Evolutionary conservation across 2,888 invertebrate genomes (phyloP).

Genomic region (Cactoblastis cactorum): DNA sequence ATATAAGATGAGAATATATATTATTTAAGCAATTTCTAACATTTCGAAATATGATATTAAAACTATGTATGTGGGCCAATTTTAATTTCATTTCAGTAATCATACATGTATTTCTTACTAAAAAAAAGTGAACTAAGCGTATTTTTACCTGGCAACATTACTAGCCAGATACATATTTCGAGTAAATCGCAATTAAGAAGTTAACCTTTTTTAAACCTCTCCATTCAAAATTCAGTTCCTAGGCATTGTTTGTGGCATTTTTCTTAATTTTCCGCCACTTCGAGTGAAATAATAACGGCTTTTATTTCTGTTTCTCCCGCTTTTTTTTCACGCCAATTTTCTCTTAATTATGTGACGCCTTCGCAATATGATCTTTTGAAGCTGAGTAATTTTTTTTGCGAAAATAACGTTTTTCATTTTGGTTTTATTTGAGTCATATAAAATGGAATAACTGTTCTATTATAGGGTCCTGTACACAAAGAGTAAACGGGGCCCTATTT

Average conservation of each 20-base stretch:
- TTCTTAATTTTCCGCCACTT: conserved; percentile 66
- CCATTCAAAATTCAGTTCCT: conserved; percentile 36
- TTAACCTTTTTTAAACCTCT: conserved; percentile 6
- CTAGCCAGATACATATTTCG: background rate
- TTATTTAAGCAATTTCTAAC: too few relatives aligned
- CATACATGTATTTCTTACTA: too few relatives aligned
- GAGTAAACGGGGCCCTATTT: too few relatives aligned
- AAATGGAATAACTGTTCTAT: too few relatives aligned
- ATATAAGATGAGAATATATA: too few relatives aligned
- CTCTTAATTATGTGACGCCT: conserved; percentile 13
- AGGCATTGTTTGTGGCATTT: conserved; percentile 51
- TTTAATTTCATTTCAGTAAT: too few relatives aligned
- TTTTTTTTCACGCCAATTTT: conserved; percentile 43
- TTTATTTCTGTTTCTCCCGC: conserved; percentile 53
- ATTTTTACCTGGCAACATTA: background rate
- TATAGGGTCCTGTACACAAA: too few relatives aligned
- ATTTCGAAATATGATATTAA: too few relatives aligned
- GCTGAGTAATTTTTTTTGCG: conserved; percentile 3
- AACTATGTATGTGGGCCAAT: too few relatives aligned
- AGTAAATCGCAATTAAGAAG: conserved; percentile 11
- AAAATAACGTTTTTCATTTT: background rate
- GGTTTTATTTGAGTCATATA: background rate
- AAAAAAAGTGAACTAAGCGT: background rate
- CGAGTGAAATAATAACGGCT: conserved; percentile 54
- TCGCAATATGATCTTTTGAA: conserved; percentile 7